Base-by-base conservation (phyloP, 2,888 invertebrate species). In the Balanococcus diminutus region DNA sequence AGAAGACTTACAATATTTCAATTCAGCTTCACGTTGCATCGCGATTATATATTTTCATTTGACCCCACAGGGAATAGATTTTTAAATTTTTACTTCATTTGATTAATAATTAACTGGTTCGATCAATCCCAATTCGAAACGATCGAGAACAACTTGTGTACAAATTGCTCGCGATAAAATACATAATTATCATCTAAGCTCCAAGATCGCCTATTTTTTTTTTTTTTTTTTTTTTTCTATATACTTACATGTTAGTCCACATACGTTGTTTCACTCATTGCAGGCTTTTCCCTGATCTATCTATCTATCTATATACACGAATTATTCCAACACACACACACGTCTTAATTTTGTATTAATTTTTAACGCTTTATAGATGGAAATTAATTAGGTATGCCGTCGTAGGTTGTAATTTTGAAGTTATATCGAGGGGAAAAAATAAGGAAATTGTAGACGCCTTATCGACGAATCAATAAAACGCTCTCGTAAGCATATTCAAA, bases 61-160 rank as follows among this genome's bases (percentile, higher is more conserved):
- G n/a, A 31, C 31, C 31, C 72, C 72, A 31, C 28, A 72, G 72
- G 16, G 14, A 72, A 25, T 31, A 16, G 72, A 31, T 72, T 72
- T 72, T 72, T 72, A 31, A 72, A 72, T 72, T 72, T 72, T 28
- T 72, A 72, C n/a, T 72, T 72, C 31, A 22, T 16, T 72, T 25
- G 11, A 4, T 16, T 72, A 8, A 28, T 72, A 72, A 72, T 72
- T 72, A 72, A 72, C 72, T 16, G 72, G 72, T 72, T 42, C 2
- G 42, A 16, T 31, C 72, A 31, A 72, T 72, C 31, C 72, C 14
- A 72, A 72, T 72, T 72, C n/a, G 4, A 25, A 72, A 31, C 16
- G 72, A 31, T 72, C 14, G 42, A 16, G 16, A 28, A 72, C 16
- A 72, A 25, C 72, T 72, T 14, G 72, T 31, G 31, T 72, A 72